phyloP scores from a whole-genome alignment of 92 coral and sea anemone species.

The Porites divaricata region DNA sequence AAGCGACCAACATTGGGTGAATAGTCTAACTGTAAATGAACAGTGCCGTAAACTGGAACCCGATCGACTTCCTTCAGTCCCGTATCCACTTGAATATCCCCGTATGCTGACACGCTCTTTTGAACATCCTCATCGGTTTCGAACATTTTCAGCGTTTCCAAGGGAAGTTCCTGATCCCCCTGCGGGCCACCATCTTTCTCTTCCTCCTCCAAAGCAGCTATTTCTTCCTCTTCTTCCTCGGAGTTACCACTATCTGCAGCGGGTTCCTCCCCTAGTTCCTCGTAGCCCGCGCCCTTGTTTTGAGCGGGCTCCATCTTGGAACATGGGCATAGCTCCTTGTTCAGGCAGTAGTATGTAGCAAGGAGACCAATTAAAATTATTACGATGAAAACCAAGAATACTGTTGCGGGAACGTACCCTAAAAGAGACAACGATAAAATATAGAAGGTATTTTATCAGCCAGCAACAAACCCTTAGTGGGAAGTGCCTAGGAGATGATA shows the following conservation, averaged over 20 bases:
- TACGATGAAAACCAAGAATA: conserved; percentile 70
- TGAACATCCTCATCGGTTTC: conserved; percentile 39
- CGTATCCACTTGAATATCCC: conserved; percentile 66
- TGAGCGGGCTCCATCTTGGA: conserved; percentile 70
- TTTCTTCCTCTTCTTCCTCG: conserved; percentile 32
- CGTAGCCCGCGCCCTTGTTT: conserved; percentile 68
- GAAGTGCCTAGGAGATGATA: too few relatives aligned
- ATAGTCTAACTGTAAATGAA: conserved; percentile 72
- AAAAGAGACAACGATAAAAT: background rate
- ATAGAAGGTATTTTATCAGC: too few relatives aligned
- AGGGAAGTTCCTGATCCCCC: conserved; percentile 1
- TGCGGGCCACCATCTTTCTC: conserved; percentile 19
- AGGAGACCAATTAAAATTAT: conserved; percentile 71
- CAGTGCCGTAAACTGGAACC: conserved; percentile 68
- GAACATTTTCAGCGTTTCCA: conserved; percentile 32
- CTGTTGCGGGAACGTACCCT: conserved; percentile 88
- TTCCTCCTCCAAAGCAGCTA: background rate
- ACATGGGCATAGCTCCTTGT: conserved; percentile 83
- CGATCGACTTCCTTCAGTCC: conserved; percentile 48
- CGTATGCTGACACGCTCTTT: conserved; percentile 64
- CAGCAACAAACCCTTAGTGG: background rate
- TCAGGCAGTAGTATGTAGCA: conserved; percentile 81
- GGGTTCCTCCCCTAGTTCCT: conserved; percentile 81
- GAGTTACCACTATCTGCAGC: conserved; percentile 7
- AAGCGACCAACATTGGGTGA: conserved; percentile 75